Evolutionary conservation across 2,113 vertebrate genomes (phyloP), one percentile per base, ranked within the genome.

Genomic region (Lucifuga dentata): DNA sequence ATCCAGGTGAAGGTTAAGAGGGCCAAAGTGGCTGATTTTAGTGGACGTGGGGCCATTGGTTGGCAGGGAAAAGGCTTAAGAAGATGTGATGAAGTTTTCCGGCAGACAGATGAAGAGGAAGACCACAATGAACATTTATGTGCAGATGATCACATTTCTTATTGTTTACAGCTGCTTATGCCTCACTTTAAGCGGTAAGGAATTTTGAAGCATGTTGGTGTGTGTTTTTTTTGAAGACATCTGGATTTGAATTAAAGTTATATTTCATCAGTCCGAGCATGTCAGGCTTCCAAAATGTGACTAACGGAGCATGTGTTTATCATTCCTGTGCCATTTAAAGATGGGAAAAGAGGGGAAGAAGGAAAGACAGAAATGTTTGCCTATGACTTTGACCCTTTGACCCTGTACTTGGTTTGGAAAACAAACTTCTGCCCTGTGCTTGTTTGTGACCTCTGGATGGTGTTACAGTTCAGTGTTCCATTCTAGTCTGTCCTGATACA

Each of bases 101-200:
- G 23, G 16, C 11, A 68, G 56, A 76, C 48, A 60, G 57, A 41
- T 20, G 41, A 78, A 50, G 65, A 75, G 51, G 53, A 66, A 36
- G 55, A 59, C 3, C 35, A 55, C 1, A 36, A 60, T 51, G 51
- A 81, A 76, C 56, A 16, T 63, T 66, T 29, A n/a, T 20, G 29
- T 29, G 8, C 76, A 58, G 65, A 83, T 76, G 62, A 85, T 67
- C 35, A 3, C 21, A 21, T 26, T 90, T 15, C 1, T 91, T 45
- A 29, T 86, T 16, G 0, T 87, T n/a, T 91, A 75, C 48, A 38
- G 78, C 58, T 79, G 76, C 67, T 44, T 87, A 43, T 86, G 79
- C 24, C 56, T 93, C 12, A 38, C 66, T 16, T 55, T 82, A 0
- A 74, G 82, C 10, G 91, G 93, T 93, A 91, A 90, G 86, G 1